phyloP scores from a whole-genome alignment of 2,113 vertebrate genomes.

The Pyrgilauda ruficollis region DNA sequence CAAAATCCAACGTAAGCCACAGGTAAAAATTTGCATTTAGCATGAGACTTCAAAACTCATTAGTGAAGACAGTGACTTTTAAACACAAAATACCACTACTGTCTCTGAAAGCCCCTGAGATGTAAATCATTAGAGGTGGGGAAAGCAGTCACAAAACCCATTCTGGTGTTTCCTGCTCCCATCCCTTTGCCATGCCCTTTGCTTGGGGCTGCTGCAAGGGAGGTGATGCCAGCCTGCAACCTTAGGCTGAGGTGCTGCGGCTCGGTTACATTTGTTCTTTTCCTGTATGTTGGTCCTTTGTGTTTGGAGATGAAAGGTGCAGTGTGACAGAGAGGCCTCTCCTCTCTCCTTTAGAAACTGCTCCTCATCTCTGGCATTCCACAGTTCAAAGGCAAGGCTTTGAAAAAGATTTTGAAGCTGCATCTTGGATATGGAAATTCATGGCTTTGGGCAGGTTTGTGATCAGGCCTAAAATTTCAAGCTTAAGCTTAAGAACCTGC shows the following conservation, averaged over 20 bases:
- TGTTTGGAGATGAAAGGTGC: constrained; percentile 3
- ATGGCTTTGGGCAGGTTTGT: neutral
- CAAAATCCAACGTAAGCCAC: neutral
- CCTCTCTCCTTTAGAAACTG: neutral
- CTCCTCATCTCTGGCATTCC: neutral
- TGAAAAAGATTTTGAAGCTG: constrained; percentile 16
- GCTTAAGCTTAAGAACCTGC: neutral
- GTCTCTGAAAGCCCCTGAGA: neutral
- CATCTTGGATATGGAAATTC: constrained; percentile 22
- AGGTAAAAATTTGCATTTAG: neutral
- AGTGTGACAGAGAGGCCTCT: neutral
- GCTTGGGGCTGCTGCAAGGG: neutral
- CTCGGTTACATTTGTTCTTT: neutral
- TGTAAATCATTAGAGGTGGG: neutral
- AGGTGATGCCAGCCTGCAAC: neutral
- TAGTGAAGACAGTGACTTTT: neutral
- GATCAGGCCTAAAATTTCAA: neutral
- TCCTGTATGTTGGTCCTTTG: neutral
- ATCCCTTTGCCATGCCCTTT: neutral
- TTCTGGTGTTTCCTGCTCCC: neutral
- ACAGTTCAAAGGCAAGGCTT: neutral
- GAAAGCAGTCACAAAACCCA: neutral
- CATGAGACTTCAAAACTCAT: neutral
- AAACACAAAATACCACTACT: neutral
- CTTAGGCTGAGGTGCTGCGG: neutral